phyloP scores from a whole-genome alignment of 2,888 invertebrate genomes.

The Lamproptera curius region DNA sequence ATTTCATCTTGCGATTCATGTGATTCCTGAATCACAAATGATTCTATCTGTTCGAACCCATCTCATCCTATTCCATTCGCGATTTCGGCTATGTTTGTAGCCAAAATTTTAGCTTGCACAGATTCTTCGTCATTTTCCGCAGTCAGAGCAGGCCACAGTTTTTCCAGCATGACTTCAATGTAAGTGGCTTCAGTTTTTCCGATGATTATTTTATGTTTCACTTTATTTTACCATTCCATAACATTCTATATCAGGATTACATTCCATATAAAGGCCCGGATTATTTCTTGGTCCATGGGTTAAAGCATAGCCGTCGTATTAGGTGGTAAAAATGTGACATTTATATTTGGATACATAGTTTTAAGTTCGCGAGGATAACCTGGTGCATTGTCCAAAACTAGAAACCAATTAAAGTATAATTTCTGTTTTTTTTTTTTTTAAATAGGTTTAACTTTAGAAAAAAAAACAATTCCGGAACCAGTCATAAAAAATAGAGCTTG shows the following conservation, averaged over 20 bases:
- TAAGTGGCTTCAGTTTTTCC: constrained; percentile 28
- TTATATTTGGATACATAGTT: too few species aligned
- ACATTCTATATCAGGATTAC: constrained; percentile 31
- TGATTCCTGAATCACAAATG: too few species aligned
- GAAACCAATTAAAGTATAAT: constrained; percentile 28
- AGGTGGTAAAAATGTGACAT: constrained; percentile 27
- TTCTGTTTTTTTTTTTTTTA: constrained; percentile 25
- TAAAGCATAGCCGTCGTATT: constrained; percentile 32
- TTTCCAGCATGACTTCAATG: constrained; percentile 23
- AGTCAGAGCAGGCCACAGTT: constrained; percentile 29
- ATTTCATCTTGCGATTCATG: too few species aligned
- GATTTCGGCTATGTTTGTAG: too few species aligned
- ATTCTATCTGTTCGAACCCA: too few species aligned
- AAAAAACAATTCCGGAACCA: constrained; percentile 31
- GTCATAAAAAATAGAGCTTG: constrained; percentile 31
- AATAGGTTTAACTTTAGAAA: constrained; percentile 29
- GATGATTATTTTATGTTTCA: constrained; percentile 32
- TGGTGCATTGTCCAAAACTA: constrained; percentile 30
- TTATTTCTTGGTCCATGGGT: constrained; percentile 32
- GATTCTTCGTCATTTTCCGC: too few species aligned
- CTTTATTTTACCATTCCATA: constrained; percentile 31
- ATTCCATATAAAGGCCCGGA: constrained; percentile 31
- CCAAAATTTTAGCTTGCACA: too few species aligned
- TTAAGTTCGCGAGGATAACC: too few species aligned
- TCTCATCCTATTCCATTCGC: too few species aligned